These are phyloP conservation scores for Mormyrops boulengeri DNA, from an alignment of 2,797 vertebrate genomes.

Conservation along the genomic window DNA sequence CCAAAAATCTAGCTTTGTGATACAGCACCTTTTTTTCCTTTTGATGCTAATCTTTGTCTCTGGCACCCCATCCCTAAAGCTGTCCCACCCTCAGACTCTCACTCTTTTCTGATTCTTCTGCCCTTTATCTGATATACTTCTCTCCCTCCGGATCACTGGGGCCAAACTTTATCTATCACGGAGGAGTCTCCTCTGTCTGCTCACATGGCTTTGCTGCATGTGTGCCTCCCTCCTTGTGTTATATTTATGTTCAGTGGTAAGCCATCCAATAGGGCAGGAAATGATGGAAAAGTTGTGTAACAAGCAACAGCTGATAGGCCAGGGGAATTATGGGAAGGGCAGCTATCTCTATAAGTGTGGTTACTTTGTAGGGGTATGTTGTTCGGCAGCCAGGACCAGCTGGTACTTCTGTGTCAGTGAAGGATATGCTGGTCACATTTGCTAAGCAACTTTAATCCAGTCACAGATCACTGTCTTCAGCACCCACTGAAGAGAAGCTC, in stretches of 20 bases:
- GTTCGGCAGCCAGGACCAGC: not conserved
- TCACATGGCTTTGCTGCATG: not conserved
- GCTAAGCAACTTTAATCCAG: not conserved
- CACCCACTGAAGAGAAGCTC: not conserved
- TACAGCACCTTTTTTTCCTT: not conserved
- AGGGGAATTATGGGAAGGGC: not conserved
- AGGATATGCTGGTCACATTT: not conserved
- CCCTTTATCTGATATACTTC: not conserved
- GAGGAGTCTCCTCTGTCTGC: not conserved
- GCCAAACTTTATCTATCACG: not conserved
- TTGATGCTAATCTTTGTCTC: not conserved
- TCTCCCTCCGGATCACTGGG: not conserved
- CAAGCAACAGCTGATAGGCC: not conserved
- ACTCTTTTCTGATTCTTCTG: not conserved
- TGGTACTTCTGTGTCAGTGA: not conserved
- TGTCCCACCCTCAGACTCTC: not conserved
- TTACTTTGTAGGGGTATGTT: not conserved
- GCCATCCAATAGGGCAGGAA: not conserved
- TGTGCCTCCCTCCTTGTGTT: not conserved
- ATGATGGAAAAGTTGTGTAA: conserved; percentile 10
- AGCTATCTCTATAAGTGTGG: not conserved
- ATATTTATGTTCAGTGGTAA: not conserved
- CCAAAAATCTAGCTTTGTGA: not conserved
- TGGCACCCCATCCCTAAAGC: not conserved
- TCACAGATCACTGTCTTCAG: not conserved